Base-by-base conservation (phyloP, 2,888 invertebrate genomes). In the Heliconius charithonia region DNA sequence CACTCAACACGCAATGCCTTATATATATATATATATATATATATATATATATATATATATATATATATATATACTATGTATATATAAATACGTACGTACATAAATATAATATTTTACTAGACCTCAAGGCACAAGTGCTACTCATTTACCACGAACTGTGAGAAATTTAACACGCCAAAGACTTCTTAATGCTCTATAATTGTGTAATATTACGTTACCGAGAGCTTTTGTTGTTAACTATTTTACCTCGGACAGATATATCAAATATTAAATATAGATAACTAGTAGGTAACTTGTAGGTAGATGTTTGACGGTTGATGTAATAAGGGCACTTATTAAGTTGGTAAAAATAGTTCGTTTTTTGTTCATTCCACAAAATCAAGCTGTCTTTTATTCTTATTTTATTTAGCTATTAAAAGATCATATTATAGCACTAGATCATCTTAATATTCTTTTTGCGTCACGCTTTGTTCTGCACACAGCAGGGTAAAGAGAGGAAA, bases 141-240 rank as follows among this genome's bases (percentile, higher is more conserved):
- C 85, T 85, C 89, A 87, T 90, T 91, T 89, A 89, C 87, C 85
- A 86, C 85, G 86, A 87, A 85, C 87, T 90, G 90, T 90, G 90
- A 89, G 91, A 91, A 91, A 91, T 92, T 92, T 91, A 90, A 90
- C 90, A 90, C 89, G 88, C 86, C 89, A 85, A 84, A 85, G 88
- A 87, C 85, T 84, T 89, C 91, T 90, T 92, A 92, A 92, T 69
- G 77, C 73, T 22, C 91, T 75, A 90, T 87, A 93, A 81, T 93
- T 88, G 88, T 87, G 88, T 85, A 88, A 87, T 86, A 87, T 87
- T 87, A 88, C 86, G 84, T 85, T 84, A 83, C 82, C 82, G 81
- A 82, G 83, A 83, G 83, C 82, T 83, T 65, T 66, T 62, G 56
- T 45, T n/a, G n/a, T 7, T 51, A 73, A n/a, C 66, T 27, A 62